Percentiles rank a stretch among this genome's conserved stretches.
Conservation (phyloP, 2,888 invertebrate species). For the Quadroppia sp. region DNA sequence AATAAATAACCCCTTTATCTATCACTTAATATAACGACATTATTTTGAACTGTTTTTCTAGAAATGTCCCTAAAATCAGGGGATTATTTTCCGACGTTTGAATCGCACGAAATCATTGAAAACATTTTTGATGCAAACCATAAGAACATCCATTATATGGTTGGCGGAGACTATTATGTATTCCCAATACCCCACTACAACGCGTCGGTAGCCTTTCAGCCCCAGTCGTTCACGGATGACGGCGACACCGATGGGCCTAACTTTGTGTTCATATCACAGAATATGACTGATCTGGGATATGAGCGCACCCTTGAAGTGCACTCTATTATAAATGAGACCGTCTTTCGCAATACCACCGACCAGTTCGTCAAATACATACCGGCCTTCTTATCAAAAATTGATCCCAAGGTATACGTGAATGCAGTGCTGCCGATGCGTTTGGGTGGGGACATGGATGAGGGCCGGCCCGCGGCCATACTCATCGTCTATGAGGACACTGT, state of each 20-base stretch:
- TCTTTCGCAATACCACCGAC: not conserved
- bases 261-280: slow-evolving; percentile 21
- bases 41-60: no score
- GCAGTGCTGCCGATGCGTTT: not conserved
- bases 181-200: not conserved
- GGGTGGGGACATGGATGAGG: not conserved
- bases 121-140: slow-evolving; percentile 3
- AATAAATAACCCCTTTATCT: no score
- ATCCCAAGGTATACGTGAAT: not conserved
- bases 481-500: not conserved
- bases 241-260: not conserved
- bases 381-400: not conserved
- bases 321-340: not conserved
- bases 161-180: not conserved
- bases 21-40: no score
- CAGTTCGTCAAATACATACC: not conserved
- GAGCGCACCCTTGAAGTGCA: not conserved
- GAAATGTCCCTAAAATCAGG: not conserved
- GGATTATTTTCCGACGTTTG: not conserved
- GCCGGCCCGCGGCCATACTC: not conserved
- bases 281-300: not conserved
- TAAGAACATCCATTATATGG: not conserved
- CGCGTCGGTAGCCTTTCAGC: slow-evolving; percentile 3
- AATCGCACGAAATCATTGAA: not conserved
- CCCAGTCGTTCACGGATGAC: not conserved